Percentiles rank a stretch among this genome's conserved stretches.
Evolutionary conservation across 2,888 invertebrate species (phyloP).

Genomic region (Agapostemon virescens): DNA sequence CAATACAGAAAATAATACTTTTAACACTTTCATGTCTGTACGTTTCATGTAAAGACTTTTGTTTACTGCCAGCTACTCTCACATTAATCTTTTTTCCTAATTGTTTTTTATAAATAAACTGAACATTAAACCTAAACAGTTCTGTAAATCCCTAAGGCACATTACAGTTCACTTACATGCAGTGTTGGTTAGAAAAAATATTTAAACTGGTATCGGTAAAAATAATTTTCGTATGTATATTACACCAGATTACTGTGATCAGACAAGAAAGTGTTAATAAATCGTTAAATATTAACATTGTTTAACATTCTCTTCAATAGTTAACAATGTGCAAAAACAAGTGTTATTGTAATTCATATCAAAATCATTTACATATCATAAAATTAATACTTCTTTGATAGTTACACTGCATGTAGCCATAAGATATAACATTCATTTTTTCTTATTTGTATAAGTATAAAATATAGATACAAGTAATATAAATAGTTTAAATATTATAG

Average conservation of each 20-base stretch:
- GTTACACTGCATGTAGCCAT: not conserved
- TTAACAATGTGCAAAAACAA: constrained; percentile 3
- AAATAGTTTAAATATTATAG: constrained; percentile 39
- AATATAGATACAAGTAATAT: constrained; percentile 36
- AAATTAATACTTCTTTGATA: not conserved
- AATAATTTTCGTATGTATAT: not conserved
- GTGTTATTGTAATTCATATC: not conserved
- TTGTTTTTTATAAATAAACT: not conserved
- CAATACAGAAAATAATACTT: constrained; percentile 43
- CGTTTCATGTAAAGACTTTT: not conserved
- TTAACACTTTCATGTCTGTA: not conserved
- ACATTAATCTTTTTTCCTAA: not conserved
- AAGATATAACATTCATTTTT: constrained; percentile 11
- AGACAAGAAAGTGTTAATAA: not conserved
- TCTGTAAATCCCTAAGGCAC: not conserved
- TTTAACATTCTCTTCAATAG: constrained; percentile 12
- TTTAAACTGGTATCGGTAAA: not conserved
- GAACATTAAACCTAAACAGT: not conserved
- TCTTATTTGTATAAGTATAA: constrained; percentile 31
- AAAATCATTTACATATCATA: constrained; percentile 18
- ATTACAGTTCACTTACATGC: not conserved
- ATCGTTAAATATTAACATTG: constrained; percentile 6
- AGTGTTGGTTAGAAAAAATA: not conserved
- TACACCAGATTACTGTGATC: not conserved
- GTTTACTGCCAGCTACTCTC: not conserved